These are phyloP conservation scores for Lampris megalopsis DNA, from an alignment of 2,113 vertebrate species.

Conservation along the genomic window DNA sequence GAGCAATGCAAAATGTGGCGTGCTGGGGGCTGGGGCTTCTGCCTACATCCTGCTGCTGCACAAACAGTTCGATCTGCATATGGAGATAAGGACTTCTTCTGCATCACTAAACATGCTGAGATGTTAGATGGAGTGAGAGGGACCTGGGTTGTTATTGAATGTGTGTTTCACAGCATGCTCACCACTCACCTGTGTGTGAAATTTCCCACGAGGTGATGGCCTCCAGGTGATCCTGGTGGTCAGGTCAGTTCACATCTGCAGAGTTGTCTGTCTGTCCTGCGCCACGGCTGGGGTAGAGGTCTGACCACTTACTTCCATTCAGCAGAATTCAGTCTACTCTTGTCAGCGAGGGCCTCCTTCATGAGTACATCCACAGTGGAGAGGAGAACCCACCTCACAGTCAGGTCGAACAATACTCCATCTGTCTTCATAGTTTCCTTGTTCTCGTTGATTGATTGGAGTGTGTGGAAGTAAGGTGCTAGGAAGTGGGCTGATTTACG, in stretches of 20 bases:
- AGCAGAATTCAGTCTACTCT: slow-evolving; percentile 3
- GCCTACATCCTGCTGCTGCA: not conserved
- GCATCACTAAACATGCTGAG: not conserved
- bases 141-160: not conserved
- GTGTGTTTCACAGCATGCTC: not conserved
- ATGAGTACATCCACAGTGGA: slow-evolving; percentile 54
- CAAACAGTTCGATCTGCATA: not conserved
- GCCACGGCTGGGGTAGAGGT: not conserved
- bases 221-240: not conserved
- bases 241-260: not conserved
- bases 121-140: too few species aligned
- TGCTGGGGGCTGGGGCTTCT: too few species aligned
- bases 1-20: not conserved
- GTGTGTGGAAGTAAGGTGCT: slow-evolving; percentile 25
- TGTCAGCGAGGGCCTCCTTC: slow-evolving; percentile 10
- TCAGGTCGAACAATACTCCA: slow-evolving; percentile 9
- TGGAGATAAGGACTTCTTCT: not conserved
- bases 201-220: not conserved
- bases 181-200: slow-evolving; percentile 4
- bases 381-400: slow-evolving; percentile 20
- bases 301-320: slow-evolving; percentile 18
- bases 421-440: not conserved
- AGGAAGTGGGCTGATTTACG: not conserved
- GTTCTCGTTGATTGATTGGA: not conserved
- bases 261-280: not conserved